phyloP scores from a whole-genome alignment of 2,113 vertebrate genomes.

The Falcunculus frontatus region DNA sequence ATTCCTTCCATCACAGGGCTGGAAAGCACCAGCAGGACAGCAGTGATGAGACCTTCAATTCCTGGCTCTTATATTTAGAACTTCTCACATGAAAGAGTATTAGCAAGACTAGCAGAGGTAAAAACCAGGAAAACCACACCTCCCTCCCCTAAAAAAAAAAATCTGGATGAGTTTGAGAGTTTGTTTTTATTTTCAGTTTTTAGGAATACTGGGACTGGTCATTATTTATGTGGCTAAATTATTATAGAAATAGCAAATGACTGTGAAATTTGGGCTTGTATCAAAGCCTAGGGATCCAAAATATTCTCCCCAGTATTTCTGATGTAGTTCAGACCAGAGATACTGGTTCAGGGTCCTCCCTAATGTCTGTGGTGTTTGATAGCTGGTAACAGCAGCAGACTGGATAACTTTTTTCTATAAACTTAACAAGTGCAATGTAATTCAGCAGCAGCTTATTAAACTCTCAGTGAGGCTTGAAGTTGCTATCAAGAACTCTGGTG shows the following conservation, averaged over 20 bases:
- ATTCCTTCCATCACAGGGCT: background rate
- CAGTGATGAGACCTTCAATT: background rate
- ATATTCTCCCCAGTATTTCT: background rate
- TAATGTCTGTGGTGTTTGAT: background rate
- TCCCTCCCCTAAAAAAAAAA: background rate
- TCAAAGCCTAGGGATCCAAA: background rate
- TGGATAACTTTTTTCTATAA: background rate
- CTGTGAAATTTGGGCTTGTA: background rate
- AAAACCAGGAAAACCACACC: background rate
- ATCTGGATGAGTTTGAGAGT: background rate
- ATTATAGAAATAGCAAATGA: background rate
- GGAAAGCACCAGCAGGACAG: background rate
- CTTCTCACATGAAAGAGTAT: background rate
- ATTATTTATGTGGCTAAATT: background rate
- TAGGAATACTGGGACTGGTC: background rate
- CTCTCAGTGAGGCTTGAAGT: background rate
- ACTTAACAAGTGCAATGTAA: background rate
- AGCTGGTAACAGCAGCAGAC: background rate
- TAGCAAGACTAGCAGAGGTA: background rate
- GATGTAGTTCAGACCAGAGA: background rate
- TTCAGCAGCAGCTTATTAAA: slow-evolving; percentile 24
- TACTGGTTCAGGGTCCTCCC: background rate
- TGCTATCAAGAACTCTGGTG: background rate
- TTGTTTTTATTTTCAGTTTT: background rate
- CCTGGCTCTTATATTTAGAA: background rate